These are phyloP conservation scores for Hesperia comma DNA, from an alignment of 2,888 invertebrate species.

Conservation along the genomic window DNA sequence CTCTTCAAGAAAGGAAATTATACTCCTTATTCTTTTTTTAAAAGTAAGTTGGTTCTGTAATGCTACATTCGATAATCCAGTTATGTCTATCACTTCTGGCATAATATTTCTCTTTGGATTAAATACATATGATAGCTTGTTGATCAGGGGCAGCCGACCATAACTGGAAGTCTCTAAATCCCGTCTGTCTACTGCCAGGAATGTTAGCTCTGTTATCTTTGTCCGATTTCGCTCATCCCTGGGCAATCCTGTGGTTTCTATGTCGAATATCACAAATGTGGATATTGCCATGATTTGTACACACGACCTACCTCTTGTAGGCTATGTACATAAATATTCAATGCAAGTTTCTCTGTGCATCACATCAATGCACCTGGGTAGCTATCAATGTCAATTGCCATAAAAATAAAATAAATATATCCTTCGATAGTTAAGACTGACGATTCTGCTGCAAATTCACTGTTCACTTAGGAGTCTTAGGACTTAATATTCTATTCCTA, in stretches of 20 bases:
- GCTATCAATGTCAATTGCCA: no score
- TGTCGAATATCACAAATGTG: conserved; percentile 88
- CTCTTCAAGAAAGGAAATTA: conserved; percentile 86
- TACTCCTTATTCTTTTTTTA: conserved; percentile 78
- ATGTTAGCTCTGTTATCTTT: conserved; percentile 88
- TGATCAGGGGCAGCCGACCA: conserved; percentile 83
- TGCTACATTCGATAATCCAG: conserved; percentile 87
- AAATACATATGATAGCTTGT: conserved; percentile 88
- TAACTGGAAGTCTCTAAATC: conserved; percentile 64
- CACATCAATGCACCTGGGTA: no score
- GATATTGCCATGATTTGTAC: conserved; percentile 27
- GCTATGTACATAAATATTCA: no score
- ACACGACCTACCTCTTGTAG: no score
- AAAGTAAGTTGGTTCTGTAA: conserved; percentile 86
- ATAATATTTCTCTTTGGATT: conserved; percentile 86
- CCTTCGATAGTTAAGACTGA: no score
- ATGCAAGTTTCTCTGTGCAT: no score
- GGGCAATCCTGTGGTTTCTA: conserved; percentile 89
- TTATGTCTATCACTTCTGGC: conserved; percentile 64
- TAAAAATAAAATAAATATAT: no score
- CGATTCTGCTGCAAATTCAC: no score
- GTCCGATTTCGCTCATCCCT: conserved; percentile 77
- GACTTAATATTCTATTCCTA: no score
- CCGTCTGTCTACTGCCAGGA: conserved; percentile 85
- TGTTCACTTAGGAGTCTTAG: no score